These are phyloP conservation scores for Cyanoramphus novaezelandiae DNA, from an alignment of 2,113 vertebrate species.

Conservation along the genomic window DNA sequence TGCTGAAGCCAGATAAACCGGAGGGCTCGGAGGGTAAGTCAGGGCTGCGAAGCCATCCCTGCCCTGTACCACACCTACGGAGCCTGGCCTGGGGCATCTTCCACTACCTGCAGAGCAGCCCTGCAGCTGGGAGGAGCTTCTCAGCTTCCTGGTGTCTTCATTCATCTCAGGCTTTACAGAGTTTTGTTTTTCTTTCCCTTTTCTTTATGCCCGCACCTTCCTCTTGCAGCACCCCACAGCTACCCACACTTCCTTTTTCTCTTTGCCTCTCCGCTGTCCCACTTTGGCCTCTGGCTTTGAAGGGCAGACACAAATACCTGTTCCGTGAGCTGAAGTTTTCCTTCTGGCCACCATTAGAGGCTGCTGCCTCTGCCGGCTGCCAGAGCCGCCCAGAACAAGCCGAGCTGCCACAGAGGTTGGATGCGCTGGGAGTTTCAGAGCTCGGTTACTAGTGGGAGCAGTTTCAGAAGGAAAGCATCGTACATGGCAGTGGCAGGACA, in stretches of 20 bases:
- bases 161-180: not conserved
- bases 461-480: not conserved
- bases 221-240: conserved; percentile 18
- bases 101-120: conserved; percentile 28
- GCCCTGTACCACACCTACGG: conserved; percentile 16
- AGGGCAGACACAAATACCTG: not conserved
- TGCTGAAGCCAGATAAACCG: fast-evolving
- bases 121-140: conserved; percentile 30
- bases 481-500: conserved; percentile 22
- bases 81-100: not conserved
- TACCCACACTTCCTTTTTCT: not conserved
- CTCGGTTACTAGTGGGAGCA: not conserved
- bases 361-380: not conserved
- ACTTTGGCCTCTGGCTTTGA: not conserved
- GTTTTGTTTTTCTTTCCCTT: conserved; percentile 40
- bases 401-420: not conserved
- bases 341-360: conserved; percentile 23
- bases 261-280: not conserved
- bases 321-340: not conserved
- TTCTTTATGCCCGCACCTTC: not conserved
- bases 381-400: not conserved
- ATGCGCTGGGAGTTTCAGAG: not conserved
- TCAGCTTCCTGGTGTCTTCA: not conserved
- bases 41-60: not conserved
- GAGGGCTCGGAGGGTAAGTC: not conserved